Evolutionary conservation across 1,140 invertebrate genomes (phyloP), one percentile per base, ranked within the genome.

Genomic region (Scaptomyza pallida): DNA sequence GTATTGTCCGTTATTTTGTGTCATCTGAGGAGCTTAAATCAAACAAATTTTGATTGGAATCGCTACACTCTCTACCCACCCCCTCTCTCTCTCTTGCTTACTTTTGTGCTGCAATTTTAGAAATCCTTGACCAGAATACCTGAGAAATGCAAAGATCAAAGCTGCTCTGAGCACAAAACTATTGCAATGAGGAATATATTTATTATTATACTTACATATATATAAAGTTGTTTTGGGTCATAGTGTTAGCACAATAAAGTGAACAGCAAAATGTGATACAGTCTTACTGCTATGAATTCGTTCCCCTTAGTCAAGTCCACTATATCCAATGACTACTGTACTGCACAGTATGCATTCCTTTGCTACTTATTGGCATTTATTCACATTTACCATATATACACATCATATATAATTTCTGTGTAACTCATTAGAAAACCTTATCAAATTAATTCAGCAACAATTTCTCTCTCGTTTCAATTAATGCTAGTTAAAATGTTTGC

Each of bases 21-120:
- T 26, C 45, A 47, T 13, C 45, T 19, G 21, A 21, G 26, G 26
- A 37, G 44, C 51, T 64, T 41, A 64, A 43, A 43, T 55, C 37
- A 26, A 55, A 55, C 30, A 52, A 52, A 17, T 23, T 52, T 10
- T 35, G 33, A 19, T 37, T 12, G n/a, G 16, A 52, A 12, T 4
- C 35, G 3, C n/a, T n/a, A n/a, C 33, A 52, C 17, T 4, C 35
- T 8, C n/a, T n/a, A n/a, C 37, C 12, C 13, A 1, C n/a, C 23
- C 3, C 2, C 47, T 1, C 47, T 10, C 50, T 21, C 12, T 21
- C 16, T 9, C 5, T 10, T 3, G 16, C 2, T 21, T n/a, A 5
- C 48, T 17, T 30, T 35, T 44, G 3, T 19, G 23, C 23, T 44
- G 43, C 3, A 44, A 21, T 21, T 21, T 17, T 12, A 21, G 35